Evolutionary conservation across 53 echinoderm and acorn worm genomes (phyloP).

Genomic region (Henricia sp.): DNA sequence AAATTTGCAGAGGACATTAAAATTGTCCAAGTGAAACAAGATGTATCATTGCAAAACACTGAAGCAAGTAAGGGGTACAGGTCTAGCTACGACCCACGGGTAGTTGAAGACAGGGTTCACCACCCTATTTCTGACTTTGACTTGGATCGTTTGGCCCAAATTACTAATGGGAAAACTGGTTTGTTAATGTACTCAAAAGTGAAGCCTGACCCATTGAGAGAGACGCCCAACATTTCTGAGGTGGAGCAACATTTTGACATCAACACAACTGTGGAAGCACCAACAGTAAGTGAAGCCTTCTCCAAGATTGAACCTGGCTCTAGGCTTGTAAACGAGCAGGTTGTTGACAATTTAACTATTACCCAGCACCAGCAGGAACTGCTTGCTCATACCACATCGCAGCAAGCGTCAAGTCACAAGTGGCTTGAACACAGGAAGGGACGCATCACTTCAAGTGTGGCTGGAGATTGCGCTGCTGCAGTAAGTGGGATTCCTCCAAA

Average conservation of each 20-base stretch:
- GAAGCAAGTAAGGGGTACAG: constrained; percentile 39
- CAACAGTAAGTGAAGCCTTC: constrained; percentile 15
- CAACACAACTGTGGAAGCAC: constrained; percentile 8
- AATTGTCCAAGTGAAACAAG: constrained; percentile 46
- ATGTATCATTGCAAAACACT: constrained; percentile 35
- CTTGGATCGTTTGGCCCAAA: constrained; percentile 68
- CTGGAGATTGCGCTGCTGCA: constrained; percentile 34
- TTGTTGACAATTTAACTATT: constrained; percentile 15
- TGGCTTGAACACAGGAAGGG: constrained; percentile 59
- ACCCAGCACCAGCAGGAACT: constrained; percentile 57
- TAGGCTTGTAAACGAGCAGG: background rate
- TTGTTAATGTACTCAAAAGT: constrained; percentile 63
- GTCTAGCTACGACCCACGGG: constrained; percentile 60
- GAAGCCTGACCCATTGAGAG: constrained; percentile 14
- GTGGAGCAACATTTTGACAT: constrained; percentile 8
- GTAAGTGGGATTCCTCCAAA: constrained; percentile 29
- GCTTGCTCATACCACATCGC: constrained; percentile 28
- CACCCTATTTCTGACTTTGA: constrained; percentile 56
- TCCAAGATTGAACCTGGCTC: constrained; percentile 8
- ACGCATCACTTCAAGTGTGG: constrained; percentile 61
- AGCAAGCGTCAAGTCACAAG: constrained; percentile 47
- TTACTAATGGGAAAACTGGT: constrained; percentile 78
- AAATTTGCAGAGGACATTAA: constrained; percentile 65
- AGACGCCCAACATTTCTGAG: constrained; percentile 39
- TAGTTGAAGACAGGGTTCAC: constrained; percentile 23